Evolutionary conservation across 64 coral and sea anemone species (phyloP).

Genomic region (Anthopleura sola): DNA sequence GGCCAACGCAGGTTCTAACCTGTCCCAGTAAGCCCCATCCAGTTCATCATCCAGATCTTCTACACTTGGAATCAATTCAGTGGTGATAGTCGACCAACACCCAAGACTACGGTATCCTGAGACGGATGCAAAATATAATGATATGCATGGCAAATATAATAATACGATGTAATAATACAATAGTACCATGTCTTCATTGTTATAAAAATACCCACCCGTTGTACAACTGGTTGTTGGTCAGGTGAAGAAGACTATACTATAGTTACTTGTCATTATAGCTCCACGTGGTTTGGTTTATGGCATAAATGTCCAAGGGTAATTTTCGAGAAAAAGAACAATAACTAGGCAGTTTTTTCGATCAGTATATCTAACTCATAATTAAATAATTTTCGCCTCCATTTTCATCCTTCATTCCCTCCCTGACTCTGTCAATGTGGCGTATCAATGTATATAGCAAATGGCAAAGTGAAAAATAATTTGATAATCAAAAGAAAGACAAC

Average conservation of each 20-base stretch:
- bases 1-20: neutral
- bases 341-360: no score
- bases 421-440: no score
- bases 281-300: neutral
- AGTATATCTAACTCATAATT: no score
- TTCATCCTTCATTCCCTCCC: no score
- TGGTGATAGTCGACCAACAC: slow-evolving; percentile 12
- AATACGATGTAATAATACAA: neutral
- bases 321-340: neutral
- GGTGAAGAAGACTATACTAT: neutral
- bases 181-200: neutral
- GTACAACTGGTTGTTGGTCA: neutral
- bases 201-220: neutral
- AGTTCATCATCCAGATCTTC: slow-evolving; percentile 22
- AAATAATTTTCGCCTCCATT: no score
- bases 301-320: neutral
- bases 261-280: neutral
- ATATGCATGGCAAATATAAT: no score
- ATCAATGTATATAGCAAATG: no score
- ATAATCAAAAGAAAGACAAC: no score
- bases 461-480: no score
- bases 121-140: neutral
- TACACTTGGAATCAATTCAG: slow-evolving; percentile 1
- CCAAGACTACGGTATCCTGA: slow-evolving; percentile 35
- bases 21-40: slow-evolving; percentile 54